Conservation (phyloP, 2,113 vertebrate species). For the Leucopsar rothschildi region DNA sequence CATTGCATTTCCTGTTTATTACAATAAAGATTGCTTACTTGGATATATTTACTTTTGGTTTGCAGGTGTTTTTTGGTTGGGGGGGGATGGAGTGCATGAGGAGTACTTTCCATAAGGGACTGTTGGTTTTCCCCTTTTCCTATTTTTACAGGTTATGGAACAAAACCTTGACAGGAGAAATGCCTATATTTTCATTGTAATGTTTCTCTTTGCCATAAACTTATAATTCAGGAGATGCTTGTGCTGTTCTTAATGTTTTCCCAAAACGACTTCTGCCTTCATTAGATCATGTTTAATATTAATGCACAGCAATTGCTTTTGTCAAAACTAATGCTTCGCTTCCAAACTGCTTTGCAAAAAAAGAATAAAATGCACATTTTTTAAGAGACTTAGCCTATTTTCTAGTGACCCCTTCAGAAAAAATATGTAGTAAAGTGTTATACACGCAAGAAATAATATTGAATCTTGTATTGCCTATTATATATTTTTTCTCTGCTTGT, state of each 20-base stretch:
- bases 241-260: conserved; percentile 58
- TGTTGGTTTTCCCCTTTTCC: background rate
- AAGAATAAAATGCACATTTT: background rate
- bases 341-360: conserved; percentile 19
- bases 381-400: background rate
- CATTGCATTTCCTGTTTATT: background rate
- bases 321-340: conserved; percentile 59
- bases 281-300: conserved; percentile 69
- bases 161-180: background rate
- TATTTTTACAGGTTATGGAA: background rate
- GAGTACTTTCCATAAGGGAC: background rate
- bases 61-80: accelerated
- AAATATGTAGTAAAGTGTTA: background rate
- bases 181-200: conserved; percentile 21
- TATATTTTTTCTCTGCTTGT: background rate
- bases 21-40: background rate
- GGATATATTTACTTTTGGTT: background rate
- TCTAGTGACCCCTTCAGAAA: background rate
- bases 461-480: background rate
- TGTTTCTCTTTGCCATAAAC: conserved; percentile 40
- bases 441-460: conserved; percentile 12
- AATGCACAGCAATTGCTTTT: conserved; percentile 66
- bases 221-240: conserved; percentile 62
- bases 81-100: accelerated
- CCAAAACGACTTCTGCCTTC: conserved; percentile 68